Base-by-base conservation (phyloP, 2,797 vertebrate genomes). In the Anguilla obscura region DNA sequence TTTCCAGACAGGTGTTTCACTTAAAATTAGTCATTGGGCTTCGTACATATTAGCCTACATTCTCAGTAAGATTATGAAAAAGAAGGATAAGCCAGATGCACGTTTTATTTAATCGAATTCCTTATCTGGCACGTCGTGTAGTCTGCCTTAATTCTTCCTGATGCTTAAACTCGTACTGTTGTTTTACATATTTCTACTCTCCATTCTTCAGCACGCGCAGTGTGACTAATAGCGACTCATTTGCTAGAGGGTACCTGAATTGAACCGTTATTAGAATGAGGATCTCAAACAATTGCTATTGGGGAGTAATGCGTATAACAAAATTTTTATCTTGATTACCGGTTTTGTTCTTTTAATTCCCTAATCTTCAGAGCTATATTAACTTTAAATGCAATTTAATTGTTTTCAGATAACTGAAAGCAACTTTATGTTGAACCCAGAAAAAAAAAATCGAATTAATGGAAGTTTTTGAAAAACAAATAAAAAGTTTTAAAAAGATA, bases 251-350 rank as follows among this genome's bases (percentile, higher is more conserved):
- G 8, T 6, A 56, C 83, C 83, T 52, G 48, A 84, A 7, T 6
- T 84, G 48, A 48, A 84, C 48, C 52, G 50, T 84, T 33, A 56
- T 84, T 56, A 84, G 83, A 84, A 84, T 30, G 52, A n/a, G 52
- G 33, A 84, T 84, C 83, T 83, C 40, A 83, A 50, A 50, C 79
- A 52, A 24, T 40, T 45, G 16, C 12, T 50, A 6, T 4, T 50
- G 27, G 79, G 21, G 45, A 82, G 33, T 1, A 21, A 24, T 82
- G 79, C 21, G 1, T 10, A 24, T 21, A 50, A 82, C 40, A 33
- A 45, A 50, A 50, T 50, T 21, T 2, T 36, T 76, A 21, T 76
- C 33, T 36, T 10, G 71, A 12, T 3, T 36, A 40, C 3, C 21
- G 60, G 21, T n/a, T 71, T 71, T 71, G 8, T 9, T 30, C 2